Evolutionary conservation across 1,140 invertebrate genomes (phyloP), one percentile per base, ranked within the genome.

Genomic region (Euschistus heros): DNA sequence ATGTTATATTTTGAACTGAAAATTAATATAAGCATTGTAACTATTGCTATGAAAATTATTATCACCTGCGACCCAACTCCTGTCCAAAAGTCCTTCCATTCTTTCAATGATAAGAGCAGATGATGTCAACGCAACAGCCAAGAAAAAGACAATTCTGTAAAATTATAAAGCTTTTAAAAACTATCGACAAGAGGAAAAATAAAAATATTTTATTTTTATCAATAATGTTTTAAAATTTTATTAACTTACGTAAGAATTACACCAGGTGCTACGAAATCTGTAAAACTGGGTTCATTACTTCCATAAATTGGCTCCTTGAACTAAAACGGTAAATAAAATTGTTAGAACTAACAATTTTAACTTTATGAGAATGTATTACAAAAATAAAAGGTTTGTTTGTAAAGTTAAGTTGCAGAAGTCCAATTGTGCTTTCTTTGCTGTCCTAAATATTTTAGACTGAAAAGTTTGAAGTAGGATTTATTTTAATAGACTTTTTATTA

Each of bases 231-330:
- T 8, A 52, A 3, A 46, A 27, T 18, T 54, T 13, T 24, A 1
- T 26, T 0, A 62, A 76, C 82, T 84, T 76, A 92, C 88, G 88
- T 94, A 68, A 96, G 76, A 70, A 96, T 93, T 52, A 97, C 85
- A 68, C 94, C 93, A 20, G 93, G 93, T 5, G 92, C 92, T 70
- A 94, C 93, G 73, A 97, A 97, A 73, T 96, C 90, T 0, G 91
- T 94, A 72, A 96, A 95, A 70, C 89, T 91, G 0, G 92, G 90
- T 67, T 87, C 78, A 54, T 77, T 74, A n/a, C 84, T 80, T 20
- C 93, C 94, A 75, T 94, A 97, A 59, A 97, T 83, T 4, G 94
- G 92, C n/a, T 84, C 75, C 70, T 84, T 79, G 71, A 91, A 87
- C 79, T 90, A 76, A 50, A 79, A 78, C 67, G 26, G 18, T 37